Evolutionary conservation across 2,113 vertebrate genomes (phyloP), one percentile per base, ranked within the genome.

Genomic region (Centrocercus urophasianus): DNA sequence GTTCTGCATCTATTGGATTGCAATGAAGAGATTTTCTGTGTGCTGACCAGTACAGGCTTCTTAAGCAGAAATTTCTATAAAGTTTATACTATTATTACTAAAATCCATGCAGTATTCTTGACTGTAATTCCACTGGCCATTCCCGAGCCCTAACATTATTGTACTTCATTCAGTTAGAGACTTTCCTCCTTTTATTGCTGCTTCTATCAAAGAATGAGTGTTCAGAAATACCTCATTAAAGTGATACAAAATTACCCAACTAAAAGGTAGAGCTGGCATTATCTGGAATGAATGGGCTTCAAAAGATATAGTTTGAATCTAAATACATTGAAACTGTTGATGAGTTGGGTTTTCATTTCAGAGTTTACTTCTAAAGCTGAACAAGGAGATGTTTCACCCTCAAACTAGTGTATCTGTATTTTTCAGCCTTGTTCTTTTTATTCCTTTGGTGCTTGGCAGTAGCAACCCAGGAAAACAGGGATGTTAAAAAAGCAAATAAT

Each of bases 401-500:
- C 67, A 67, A 38, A 65, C 42, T 86, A 52, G 60, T 32, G 36
- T 65, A 57, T 50, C 83, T 74, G 1, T 38, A 28, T 65, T 50
- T 50, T 19, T 48, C 75, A 67, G 20, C 36, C 57, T 38, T 77
- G 36, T n/a, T 50, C 34, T 91, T 80, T 38, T 38, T 38, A 38
- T 38, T 38, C 61, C 30, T 90, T 79, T 82, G 50, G 34, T 88
- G 59, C 25, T 77, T 81, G 20, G 66, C 2, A 78, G 82, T 40
- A 69, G 82, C 47, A 78, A 18, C 45, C 34, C 22, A 83, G n/a
- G 72, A 88, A 90, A 89, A 83, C 45, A 85, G 22, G 30, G 67
- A 91, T 45, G 91, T 89, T 92, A 95, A 84, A 90, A 89, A 65
- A 93, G 47, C 69, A 70, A 54, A 19, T 77, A 60, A 57, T 45